Percentiles rank a stretch among this genome's conserved stretches.
These are phyloP conservation scores for Urocolius indicus DNA, from an alignment of 2,113 vertebrate species.

Conservation along the genomic window DNA sequence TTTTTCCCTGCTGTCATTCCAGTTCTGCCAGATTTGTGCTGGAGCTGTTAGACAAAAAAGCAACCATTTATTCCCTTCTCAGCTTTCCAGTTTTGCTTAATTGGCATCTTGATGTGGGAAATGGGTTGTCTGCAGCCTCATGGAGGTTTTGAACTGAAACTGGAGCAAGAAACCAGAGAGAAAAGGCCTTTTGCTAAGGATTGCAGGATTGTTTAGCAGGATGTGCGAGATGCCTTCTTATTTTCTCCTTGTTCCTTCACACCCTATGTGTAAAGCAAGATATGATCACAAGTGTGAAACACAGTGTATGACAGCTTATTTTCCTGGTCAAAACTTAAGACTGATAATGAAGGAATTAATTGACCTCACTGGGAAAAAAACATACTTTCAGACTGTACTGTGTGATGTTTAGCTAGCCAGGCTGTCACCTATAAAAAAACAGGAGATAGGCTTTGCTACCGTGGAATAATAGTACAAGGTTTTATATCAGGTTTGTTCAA, in stretches of 20 bases:
- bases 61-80: background rate
- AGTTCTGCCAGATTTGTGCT: background rate
- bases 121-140: background rate
- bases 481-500: background rate
- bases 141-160: background rate
- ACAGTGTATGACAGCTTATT: background rate
- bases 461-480: rapidly evolving
- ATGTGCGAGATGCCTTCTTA: background rate
- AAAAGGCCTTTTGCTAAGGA: background rate
- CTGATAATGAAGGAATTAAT: background rate
- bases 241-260: background rate
- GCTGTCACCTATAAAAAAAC: background rate
- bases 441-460: background rate
- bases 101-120: background rate
- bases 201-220: background rate
- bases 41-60: background rate
- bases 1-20: background rate
- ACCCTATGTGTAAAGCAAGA: background rate
- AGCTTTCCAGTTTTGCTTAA: background rate
- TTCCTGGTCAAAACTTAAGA: background rate
- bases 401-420: rapidly evolving
- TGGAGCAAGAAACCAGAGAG: background rate
- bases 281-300: background rate
- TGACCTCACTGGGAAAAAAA: background rate
- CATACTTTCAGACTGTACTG: background rate